phyloP scores from a whole-genome alignment of 1,140 invertebrate species.

The Atta cephalotes region DNA sequence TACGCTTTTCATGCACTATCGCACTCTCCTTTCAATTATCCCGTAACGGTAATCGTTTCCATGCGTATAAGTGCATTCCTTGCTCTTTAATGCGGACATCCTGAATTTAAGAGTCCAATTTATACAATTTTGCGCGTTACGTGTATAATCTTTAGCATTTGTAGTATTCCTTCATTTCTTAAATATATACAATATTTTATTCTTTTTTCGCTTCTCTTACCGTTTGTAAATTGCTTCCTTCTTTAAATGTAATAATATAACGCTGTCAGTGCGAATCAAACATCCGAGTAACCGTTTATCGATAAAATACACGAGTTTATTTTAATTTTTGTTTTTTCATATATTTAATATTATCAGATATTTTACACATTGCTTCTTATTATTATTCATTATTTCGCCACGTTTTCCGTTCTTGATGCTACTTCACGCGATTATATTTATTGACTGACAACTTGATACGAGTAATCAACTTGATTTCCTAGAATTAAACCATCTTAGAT shows the following conservation, averaged over 20 bases:
- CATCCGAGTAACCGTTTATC: background rate
- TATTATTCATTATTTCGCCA: background rate
- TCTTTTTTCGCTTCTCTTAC: background rate
- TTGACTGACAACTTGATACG: background rate
- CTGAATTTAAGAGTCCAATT: conserved; percentile 46
- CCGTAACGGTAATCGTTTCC: conserved; percentile 45
- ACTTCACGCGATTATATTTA: background rate
- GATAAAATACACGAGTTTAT: background rate
- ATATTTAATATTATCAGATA: background rate
- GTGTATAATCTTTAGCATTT: background rate
- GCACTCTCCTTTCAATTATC: conserved; percentile 59
- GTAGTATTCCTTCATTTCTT: background rate
- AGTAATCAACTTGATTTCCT: background rate
- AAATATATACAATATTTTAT: conserved; percentile 9
- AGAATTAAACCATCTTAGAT: background rate
- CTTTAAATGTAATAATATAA: conserved; percentile 3
- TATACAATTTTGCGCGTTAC: conserved; percentile 10
- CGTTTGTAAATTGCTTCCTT: conserved; percentile 37
- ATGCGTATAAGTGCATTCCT: conserved; percentile 28
- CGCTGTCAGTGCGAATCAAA: background rate
- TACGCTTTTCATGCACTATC: conserved; percentile 67
- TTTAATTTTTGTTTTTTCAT: conserved; percentile 2
- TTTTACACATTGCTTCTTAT: background rate
- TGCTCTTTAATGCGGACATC: conserved; percentile 27
- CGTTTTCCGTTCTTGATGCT: background rate